These are phyloP conservation scores for Campylomormyrus tamandua DNA, from an alignment of 2,113 vertebrate genomes.

Conservation along the genomic window DNA sequence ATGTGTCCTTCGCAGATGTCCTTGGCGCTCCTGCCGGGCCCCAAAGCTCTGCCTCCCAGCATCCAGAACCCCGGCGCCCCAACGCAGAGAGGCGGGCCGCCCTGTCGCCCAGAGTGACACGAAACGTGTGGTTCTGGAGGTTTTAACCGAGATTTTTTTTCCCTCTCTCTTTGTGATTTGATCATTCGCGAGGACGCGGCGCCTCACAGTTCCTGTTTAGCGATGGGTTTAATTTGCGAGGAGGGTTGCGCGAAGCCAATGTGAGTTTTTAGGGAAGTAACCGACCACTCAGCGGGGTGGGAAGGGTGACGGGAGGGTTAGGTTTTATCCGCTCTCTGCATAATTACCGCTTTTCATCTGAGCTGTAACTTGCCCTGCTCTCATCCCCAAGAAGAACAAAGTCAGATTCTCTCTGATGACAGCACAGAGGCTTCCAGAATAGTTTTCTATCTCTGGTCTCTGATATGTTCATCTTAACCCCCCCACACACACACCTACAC, in stretches of 20 bases:
- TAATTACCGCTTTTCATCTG: not conserved
- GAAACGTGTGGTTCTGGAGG: not conserved
- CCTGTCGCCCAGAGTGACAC: not conserved
- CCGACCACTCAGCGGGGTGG: not conserved
- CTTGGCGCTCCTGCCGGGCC: not conserved
- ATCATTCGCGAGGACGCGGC: not conserved
- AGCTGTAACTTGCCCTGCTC: not conserved
- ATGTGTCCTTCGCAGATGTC: conserved; percentile 12
- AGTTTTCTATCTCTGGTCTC: not conserved
- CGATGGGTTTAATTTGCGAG: not conserved
- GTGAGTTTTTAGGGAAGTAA: conserved; percentile 12
- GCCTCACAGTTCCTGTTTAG: not conserved
- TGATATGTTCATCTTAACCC: not conserved
- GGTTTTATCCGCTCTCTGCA: not conserved
- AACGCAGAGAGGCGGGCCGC: too few species aligned
- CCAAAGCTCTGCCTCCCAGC: not conserved
- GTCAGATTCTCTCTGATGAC: not conserved
- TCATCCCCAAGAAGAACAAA: not conserved
- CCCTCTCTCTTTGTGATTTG: not conserved
- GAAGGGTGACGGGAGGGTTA: not conserved
- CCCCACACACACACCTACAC: not conserved
- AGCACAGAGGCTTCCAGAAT: not conserved
- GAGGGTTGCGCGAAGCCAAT: not conserved
- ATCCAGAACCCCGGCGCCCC: not conserved
- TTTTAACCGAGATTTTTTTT: not conserved